Evolutionary conservation across 2,797 vertebrate species (phyloP).

Genomic region (Sebastes hubbsi): DNA sequence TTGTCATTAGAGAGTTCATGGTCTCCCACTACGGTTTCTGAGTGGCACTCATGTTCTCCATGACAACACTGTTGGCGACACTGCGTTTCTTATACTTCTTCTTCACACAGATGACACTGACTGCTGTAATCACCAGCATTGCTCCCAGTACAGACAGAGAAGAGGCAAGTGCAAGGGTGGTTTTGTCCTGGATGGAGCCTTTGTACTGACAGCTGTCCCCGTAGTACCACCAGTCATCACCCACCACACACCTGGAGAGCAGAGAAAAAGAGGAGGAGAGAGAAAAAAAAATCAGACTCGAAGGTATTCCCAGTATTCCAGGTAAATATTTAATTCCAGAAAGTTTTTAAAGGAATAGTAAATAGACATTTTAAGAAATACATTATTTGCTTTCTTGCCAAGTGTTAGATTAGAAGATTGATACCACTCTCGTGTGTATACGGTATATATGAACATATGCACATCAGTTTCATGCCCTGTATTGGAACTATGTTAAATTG

Average conservation of each 20-base stretch:
- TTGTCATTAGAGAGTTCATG: not conserved
- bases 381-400: not conserved
- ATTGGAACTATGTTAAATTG: too few relatives aligned
- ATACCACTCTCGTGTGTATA: not conserved
- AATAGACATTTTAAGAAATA: not conserved
- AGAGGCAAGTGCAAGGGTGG: slow-evolving; percentile 77
- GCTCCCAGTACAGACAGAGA: slow-evolving; percentile 81
- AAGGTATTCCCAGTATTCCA: not conserved
- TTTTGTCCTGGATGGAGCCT: slow-evolving; percentile 76
- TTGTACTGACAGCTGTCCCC: slow-evolving; percentile 85
- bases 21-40: not conserved
- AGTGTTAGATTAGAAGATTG: not conserved
- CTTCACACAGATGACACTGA: slow-evolving; percentile 83
- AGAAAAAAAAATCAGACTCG: not conserved
- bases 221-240: slow-evolving; percentile 88
- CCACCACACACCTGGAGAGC: slow-evolving; percentile 82
- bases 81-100: slow-evolving; percentile 78
- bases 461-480: too few relatives aligned
- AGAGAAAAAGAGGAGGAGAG: not conserved
- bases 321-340: not conserved
- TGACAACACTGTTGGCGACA: accelerated
- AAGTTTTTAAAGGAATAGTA: not conserved
- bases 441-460: not conserved
- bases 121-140: slow-evolving; percentile 85
- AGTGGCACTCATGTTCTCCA: slow-evolving; percentile 36